Conservation (phyloP, 2,797 vertebrate species). For the Leptatherina wallacei region DNA sequence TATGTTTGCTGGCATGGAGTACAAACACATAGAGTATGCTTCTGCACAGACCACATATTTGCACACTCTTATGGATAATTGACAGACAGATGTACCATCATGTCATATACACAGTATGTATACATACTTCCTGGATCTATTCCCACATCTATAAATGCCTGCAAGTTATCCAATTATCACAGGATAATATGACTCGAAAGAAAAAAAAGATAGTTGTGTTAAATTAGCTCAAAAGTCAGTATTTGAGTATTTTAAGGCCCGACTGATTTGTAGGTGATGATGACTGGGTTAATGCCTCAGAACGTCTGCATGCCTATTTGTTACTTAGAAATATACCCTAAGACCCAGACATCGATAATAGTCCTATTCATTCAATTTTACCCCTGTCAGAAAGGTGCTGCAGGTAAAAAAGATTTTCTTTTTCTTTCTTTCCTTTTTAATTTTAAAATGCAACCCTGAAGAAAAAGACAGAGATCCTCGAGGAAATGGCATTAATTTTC, state of each 20-base stretch:
- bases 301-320: constrained; percentile 80
- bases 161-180: constrained; percentile 31
- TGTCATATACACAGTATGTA: constrained; percentile 46
- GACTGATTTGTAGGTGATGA: constrained; percentile 26
- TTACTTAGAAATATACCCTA: constrained; percentile 51
- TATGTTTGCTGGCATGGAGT: constrained; percentile 58
- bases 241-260: background rate
- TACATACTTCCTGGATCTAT: constrained; percentile 43
- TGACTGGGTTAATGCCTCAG: constrained; percentile 10
- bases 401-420: constrained; percentile 20
- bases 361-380: constrained; percentile 97
- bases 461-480: constrained; percentile 90
- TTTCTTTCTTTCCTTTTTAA: background rate
- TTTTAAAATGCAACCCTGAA: constrained; percentile 94
- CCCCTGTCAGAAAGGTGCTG: constrained; percentile 91
- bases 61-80: constrained; percentile 65
- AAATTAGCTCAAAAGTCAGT: constrained; percentile 28
- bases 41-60: constrained; percentile 62
- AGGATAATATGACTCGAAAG: background rate
- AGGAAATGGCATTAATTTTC: constrained; percentile 95
- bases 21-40: constrained; percentile 57
- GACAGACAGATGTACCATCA: constrained; percentile 47
- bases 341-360: constrained; percentile 93
- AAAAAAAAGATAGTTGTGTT: constrained; percentile 6
- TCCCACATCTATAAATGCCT: constrained; percentile 15